Conservation (phyloP, 2,797 vertebrate species). For the Manis javanica region DNA sequence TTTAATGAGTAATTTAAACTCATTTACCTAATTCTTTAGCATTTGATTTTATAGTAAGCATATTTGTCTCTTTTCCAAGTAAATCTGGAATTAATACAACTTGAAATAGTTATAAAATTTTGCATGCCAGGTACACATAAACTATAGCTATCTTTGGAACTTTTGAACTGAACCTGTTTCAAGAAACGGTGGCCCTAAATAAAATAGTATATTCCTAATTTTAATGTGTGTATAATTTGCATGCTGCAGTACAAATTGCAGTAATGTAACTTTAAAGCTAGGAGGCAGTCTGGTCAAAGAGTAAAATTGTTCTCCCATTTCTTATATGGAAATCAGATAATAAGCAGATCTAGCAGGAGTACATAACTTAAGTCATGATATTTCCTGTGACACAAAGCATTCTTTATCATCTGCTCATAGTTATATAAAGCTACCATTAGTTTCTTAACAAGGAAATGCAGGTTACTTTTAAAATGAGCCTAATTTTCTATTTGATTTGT, state of each 20-base stretch:
- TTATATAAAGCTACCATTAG: not conserved
- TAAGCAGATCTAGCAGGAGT: not conserved
- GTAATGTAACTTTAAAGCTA: constrained; percentile 49
- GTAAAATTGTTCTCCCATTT: not conserved
- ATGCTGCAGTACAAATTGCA: constrained; percentile 12
- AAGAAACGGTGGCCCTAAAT: not conserved
- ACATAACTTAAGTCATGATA: not conserved
- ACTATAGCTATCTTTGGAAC: constrained; percentile 5
- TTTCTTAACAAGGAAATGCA: not conserved
- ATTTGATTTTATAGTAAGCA: not conserved
- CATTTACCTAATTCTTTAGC: not conserved
- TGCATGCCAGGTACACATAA: not conserved
- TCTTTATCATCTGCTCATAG: not conserved
- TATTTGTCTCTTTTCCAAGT: not conserved
- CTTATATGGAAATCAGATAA: not conserved
- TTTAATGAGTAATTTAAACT: constrained; percentile 28
- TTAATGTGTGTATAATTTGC: not conserved
- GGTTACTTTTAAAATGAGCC: not conserved
- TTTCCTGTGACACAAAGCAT: not conserved
- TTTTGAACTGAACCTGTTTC: constrained; percentile 26
- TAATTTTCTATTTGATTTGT: constrained; percentile 35
- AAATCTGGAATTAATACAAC: not conserved
- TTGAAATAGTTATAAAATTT: constrained; percentile 43
- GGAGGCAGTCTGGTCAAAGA: constrained; percentile 73
- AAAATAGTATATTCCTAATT: not conserved